Evolutionary conservation across 2,888 invertebrate species (phyloP).

Genomic region (Hypolimnas misippus): DNA sequence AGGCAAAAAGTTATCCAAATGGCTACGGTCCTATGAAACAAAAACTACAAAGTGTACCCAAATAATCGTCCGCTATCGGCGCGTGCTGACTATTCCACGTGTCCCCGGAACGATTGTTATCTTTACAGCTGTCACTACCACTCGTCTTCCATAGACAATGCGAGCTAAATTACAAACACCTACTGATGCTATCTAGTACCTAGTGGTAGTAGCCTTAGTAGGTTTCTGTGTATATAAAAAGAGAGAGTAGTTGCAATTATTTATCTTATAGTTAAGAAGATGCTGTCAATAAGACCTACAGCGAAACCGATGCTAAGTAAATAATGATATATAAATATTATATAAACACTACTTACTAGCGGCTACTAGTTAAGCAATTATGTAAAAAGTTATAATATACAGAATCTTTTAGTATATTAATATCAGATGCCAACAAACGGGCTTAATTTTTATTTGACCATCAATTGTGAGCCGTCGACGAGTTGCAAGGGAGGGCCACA

Average conservation of each 20-base stretch:
- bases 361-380: background rate
- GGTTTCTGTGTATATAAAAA: background rate
- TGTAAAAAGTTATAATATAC: constrained; percentile 1
- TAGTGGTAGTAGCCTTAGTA: too few relatives aligned
- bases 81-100: constrained; percentile 51
- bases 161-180: constrained; percentile 34
- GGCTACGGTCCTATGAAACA: constrained; percentile 27
- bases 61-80: constrained; percentile 39
- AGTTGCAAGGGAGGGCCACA: constrained; percentile 67
- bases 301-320: too few relatives aligned
- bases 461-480: constrained; percentile 70
- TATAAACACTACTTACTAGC: background rate
- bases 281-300: too few relatives aligned
- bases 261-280: too few relatives aligned
- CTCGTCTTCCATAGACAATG: constrained; percentile 49
- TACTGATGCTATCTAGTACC: background rate
- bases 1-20: constrained; percentile 9
- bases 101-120: constrained; percentile 60
- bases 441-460: constrained; percentile 66
- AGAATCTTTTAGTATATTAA: constrained; percentile 6
- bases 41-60: constrained; percentile 35
- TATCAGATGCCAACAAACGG: constrained; percentile 42
- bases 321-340: background rate
- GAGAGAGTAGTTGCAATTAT: background rate
- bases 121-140: constrained; percentile 65